Evolutionary conservation across 2,797 vertebrate species (phyloP).

Genomic region (Antrozous pallidus): DNA sequence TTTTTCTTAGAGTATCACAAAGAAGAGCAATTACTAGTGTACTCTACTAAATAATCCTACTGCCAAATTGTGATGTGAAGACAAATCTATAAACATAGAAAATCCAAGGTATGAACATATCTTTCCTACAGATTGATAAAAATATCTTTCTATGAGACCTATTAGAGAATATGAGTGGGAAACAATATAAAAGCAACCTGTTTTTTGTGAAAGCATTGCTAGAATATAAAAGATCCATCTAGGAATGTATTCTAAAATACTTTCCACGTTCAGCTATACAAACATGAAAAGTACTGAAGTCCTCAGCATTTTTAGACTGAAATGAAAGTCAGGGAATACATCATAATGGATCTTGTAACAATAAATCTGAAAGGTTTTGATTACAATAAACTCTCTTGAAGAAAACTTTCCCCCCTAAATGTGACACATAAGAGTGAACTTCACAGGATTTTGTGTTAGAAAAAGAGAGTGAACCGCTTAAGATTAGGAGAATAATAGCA

Average conservation of each 20-base stretch:
- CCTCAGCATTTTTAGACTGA: not conserved
- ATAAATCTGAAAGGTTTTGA: constrained; percentile 36
- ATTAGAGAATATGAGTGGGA: not conserved
- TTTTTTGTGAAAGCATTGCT: not conserved
- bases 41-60: not conserved
- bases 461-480: not conserved
- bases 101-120: not conserved
- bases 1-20: not conserved
- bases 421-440: not conserved
- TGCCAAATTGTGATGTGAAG: not conserved
- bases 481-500: not conserved
- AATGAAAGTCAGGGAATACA: not conserved
- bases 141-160: not conserved
- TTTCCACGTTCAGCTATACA: not conserved
- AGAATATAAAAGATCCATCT: not conserved
- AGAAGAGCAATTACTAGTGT: not conserved
- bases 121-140: not conserved
- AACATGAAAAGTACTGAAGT: not conserved
- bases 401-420: not conserved
- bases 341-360: not conserved
- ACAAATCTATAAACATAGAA: not conserved
- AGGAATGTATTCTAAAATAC: not conserved
- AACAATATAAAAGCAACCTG: not conserved
- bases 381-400: not conserved
- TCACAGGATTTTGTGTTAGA: not conserved